These are phyloP conservation scores for Myotis vivesi DNA, from an alignment of 2,797 vertebrate species.

Conservation along the genomic window DNA sequence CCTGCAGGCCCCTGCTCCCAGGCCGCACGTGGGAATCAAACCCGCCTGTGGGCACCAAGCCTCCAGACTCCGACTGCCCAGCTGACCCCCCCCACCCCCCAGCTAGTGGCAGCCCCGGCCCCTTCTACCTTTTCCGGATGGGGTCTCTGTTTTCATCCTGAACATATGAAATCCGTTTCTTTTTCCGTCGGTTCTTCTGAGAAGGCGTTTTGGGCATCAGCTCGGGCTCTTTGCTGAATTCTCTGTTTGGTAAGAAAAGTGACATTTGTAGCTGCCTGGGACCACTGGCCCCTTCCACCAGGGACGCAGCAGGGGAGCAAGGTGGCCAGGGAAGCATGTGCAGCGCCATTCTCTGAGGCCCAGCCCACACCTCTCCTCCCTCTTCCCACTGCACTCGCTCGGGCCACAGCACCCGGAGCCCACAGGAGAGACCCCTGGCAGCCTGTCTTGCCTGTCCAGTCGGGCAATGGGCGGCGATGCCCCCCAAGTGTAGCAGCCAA, in stretches of 20 bases:
- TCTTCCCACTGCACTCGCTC: not conserved
- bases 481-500: not conserved
- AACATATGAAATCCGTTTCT: constrained; percentile 86
- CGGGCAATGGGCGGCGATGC: not conserved
- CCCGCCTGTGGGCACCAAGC: not conserved
- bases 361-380: not conserved
- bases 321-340: rapidly evolving
- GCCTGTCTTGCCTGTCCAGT: not conserved
- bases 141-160: constrained; percentile 84
- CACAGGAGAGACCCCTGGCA: not conserved
- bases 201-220: constrained; percentile 96
- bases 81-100: too few species aligned
- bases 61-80: not conserved
- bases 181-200: constrained; percentile 91
- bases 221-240: constrained; percentile 91
- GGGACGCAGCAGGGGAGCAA: not conserved
- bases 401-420: rapidly evolving
- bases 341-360: not conserved
- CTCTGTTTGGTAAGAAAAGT: constrained; percentile 77
- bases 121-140: constrained; percentile 87
- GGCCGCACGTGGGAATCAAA: not conserved
- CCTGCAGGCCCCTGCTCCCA: not conserved
- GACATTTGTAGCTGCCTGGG: not conserved
- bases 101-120: not conserved
- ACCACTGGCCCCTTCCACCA: rapidly evolving